phyloP scores from a whole-genome alignment of 2,797 vertebrate genomes.

The Scleropages formosus region DNA sequence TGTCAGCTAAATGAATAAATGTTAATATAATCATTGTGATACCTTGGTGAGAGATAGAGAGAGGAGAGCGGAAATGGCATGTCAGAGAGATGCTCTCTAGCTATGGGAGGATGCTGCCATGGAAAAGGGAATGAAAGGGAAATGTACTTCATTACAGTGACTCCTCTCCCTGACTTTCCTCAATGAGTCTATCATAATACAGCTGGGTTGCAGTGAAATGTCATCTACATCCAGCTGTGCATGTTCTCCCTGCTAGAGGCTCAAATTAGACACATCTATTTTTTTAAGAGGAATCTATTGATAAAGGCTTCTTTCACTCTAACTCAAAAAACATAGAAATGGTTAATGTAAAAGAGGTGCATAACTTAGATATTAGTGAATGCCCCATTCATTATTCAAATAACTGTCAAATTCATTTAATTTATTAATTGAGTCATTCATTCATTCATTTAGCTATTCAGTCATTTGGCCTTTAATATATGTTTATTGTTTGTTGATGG shows the following conservation, averaged over 20 bases:
- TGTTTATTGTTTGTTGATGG: no score
- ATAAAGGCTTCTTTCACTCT: background rate
- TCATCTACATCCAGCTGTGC: conserved; percentile 44
- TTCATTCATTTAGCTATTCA: no score
- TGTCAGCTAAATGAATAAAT: no score
- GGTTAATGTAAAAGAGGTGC: background rate
- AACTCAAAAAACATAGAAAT: background rate
- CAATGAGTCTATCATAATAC: conserved; percentile 49
- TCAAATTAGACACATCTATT: background rate
- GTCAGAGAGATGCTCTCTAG: conserved; percentile 47
- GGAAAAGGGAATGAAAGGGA: background rate
- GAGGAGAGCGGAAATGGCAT: conserved; percentile 40
- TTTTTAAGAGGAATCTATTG: background rate
- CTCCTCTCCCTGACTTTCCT: conserved; percentile 28
- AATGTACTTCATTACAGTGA: conserved; percentile 7
- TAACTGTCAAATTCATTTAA: no score
- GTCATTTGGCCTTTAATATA: no score
- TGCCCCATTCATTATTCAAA: no score
- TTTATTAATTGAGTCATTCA: no score
- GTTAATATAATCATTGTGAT: background rate
- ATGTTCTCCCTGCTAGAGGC: background rate
- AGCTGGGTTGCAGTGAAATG: conserved; percentile 40
- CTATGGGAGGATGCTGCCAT: conserved; percentile 36
- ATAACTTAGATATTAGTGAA: no score
- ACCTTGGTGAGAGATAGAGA: conserved; percentile 19